Evolutionary conservation across 92 coral and sea anemone genomes (phyloP).

Genomic region (Heliopora coerulea): DNA sequence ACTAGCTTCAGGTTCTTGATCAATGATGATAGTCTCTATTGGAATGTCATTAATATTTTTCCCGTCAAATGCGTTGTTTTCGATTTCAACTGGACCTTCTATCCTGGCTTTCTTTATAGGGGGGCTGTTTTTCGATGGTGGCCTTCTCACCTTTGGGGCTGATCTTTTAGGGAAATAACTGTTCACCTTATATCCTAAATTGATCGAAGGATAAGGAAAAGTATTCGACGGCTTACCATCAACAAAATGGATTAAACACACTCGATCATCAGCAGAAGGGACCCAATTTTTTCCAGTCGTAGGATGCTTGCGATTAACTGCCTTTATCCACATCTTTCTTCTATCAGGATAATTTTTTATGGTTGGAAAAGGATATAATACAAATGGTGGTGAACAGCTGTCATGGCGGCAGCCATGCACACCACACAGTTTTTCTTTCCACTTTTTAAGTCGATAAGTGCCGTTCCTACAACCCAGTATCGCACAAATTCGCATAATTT

Average conservation of each 20-base stretch:
- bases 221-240: background rate
- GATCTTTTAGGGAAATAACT: no score
- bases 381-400: constrained; percentile 59
- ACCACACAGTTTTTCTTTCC: constrained; percentile 43
- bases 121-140: no score
- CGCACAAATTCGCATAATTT: no score
- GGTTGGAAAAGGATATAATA: constrained; percentile 57
- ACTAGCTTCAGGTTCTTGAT: no score
- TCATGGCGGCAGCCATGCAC: constrained; percentile 40
- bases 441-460: constrained; percentile 49
- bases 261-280: background rate
- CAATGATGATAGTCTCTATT: no score
- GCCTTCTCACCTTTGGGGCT: no score
- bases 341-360: background rate
- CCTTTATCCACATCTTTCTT: background rate
- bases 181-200: no score
- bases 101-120: no score
- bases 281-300: background rate
- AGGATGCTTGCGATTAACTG: background rate
- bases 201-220: no score
- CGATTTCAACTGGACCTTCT: no score
- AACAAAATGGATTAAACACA: background rate
- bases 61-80: no score
- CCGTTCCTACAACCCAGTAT: constrained; percentile 55
- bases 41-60: no score